Evolutionary conservation across 2,113 vertebrate species (phyloP), one percentile per base, ranked within the genome.

Genomic region (Xiphophorus hellerii): DNA sequence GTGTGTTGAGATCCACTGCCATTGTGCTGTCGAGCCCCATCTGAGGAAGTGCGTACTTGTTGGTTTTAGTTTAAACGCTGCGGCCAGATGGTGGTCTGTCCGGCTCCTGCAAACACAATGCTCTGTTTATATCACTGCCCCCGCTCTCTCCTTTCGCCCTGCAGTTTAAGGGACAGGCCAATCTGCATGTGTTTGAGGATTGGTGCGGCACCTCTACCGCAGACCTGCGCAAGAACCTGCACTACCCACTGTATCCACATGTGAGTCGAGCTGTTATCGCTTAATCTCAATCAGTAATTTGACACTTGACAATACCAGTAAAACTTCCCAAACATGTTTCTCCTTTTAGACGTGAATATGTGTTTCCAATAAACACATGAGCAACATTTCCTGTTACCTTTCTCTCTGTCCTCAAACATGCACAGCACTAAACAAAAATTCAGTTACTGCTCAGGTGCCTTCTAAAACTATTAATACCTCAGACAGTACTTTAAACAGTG

Each of bases 131-230:
- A n/a, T 4, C 58, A 33, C 37, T 1, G 5, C 62, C 72, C 11
- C 42, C 30, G 1, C 71, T 66, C 65, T 66, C 35, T 64, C 68
- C 4, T 60, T 6, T 81, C 62, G 58, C 28, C 20, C 61, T 78
- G 69, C 85, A 99, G 97, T 96, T 95, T 83, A 93, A 84, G 78
- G 97, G 97, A 51, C 93, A 76, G 13, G 97, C 92, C 82, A 99
- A 99, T 83, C 94, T 99, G 78, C 97, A 99, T 0, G 94, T 97
- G 39, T 99, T 98, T 77, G 97, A 99, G 73, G 97, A 99, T 91
- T 99, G 97, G 97, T 99, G 97, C 1, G 97, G 97, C 54, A 82
- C 93, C 62, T 96, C 97, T 60, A 82, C 90, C 5, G 92, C 93
- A 17, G 95, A 96, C 71, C 96, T 99, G 58, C 89, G 93, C 77